phyloP scores from a whole-genome alignment of 2,888 invertebrate species.

The Pachliopta kotzebuea region DNA sequence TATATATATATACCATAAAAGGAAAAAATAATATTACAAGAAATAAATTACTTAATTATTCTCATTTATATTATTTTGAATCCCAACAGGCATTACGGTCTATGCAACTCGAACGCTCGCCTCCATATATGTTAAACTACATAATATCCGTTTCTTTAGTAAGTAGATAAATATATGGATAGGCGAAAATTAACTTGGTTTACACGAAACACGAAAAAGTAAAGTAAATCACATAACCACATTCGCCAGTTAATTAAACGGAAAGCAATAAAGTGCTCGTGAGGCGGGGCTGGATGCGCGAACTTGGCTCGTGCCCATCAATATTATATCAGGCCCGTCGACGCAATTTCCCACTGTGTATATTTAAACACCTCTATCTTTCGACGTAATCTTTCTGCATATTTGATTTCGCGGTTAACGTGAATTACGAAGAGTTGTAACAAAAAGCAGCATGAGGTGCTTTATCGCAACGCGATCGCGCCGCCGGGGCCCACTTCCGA shows the following conservation, averaged over 20 bases:
- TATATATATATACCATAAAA: too few relatives aligned
- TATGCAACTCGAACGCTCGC: too few relatives aligned
- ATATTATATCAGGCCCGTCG: constrained; percentile 24
- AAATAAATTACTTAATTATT: too few relatives aligned
- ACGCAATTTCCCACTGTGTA: constrained; percentile 29
- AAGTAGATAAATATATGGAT: background rate
- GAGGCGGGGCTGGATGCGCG: constrained; percentile 4
- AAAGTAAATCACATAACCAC: background rate
- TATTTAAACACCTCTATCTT: constrained; percentile 28
- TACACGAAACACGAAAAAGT: background rate
- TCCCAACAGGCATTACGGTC: too few relatives aligned
- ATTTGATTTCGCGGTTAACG: constrained; percentile 28
- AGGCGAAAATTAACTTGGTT: background rate
- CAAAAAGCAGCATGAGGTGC: constrained; percentile 44
- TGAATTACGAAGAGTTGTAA: constrained; percentile 25
- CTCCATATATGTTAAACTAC: too few relatives aligned
- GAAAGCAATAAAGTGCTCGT: constrained; percentile 13
- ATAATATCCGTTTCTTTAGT: background rate
- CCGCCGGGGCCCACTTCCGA: constrained; percentile 27
- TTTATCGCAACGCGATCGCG: constrained; percentile 43
- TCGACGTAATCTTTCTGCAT: constrained; percentile 28
- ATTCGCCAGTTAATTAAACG: constrained; percentile 11
- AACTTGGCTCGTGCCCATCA: constrained; percentile 18
- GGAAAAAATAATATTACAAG: too few relatives aligned
- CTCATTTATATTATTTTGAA: too few relatives aligned